These are phyloP conservation scores for Gymnodraco acuticeps DNA, from an alignment of 2,797 vertebrate genomes.

Conservation along the genomic window DNA sequence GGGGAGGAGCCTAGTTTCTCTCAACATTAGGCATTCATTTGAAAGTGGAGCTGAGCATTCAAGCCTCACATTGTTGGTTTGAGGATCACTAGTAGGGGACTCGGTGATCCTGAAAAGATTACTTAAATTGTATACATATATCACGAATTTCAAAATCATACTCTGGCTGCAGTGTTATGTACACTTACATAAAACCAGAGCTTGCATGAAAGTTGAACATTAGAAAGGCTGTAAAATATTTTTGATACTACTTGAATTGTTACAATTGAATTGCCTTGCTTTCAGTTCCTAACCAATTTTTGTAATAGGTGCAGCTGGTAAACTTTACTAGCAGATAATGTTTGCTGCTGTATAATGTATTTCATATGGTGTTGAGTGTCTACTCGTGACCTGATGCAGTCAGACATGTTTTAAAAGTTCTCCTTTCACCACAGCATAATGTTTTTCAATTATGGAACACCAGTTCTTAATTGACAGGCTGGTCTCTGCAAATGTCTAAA, in stretches of 20 bases:
- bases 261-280: neutral
- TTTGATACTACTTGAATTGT: neutral
- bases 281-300: neutral
- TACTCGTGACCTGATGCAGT: neutral
- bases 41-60: conserved; percentile 35
- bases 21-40: conserved; percentile 33
- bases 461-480: neutral
- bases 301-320: neutral
- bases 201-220: neutral
- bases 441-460: neutral
- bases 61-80: conserved; percentile 38
- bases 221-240: neutral
- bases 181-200: neutral
- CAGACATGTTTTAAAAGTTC: neutral
- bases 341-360: neutral
- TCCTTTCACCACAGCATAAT: neutral
- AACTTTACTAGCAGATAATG: neutral
- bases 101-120: conserved; percentile 3
- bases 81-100: conserved; percentile 25
- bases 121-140: neutral
- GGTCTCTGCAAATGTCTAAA: neutral
- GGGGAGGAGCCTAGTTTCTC: conserved; percentile 32
- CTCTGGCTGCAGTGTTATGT: neutral
- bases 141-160: neutral
- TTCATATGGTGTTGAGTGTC: neutral